These are phyloP conservation scores for Cydia pomonella DNA, from an alignment of 1,140 invertebrate genomes.

Conservation along the genomic window DNA sequence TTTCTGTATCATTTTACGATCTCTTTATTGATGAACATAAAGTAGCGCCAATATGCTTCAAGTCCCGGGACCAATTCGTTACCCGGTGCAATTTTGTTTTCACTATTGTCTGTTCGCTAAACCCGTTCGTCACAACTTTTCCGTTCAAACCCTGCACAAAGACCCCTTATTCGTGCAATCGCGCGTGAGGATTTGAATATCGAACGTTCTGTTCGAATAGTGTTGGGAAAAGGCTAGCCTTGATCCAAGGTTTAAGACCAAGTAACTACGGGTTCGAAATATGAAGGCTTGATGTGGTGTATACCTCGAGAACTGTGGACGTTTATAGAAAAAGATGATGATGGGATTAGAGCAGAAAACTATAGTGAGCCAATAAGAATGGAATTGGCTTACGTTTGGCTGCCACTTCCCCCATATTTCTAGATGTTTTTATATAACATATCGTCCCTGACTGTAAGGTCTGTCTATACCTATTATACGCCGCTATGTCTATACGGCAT, in stretches of 20 bases:
- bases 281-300: too few relatives aligned
- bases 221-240: background rate
- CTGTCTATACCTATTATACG: too few relatives aligned
- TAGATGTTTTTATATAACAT: too few relatives aligned
- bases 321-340: too few relatives aligned
- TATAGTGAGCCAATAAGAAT: too few relatives aligned
- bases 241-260: background rate
- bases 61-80: background rate
- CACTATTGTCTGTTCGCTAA: background rate
- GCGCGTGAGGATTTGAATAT: constrained; percentile 32
- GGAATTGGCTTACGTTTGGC: too few relatives aligned
- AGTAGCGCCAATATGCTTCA: background rate
- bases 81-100: background rate
- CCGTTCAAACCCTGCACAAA: background rate
- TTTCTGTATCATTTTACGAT: background rate
- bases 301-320: too few relatives aligned
- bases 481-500: too few relatives aligned
- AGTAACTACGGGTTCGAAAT: background rate
- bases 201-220: background rate
- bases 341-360: too few relatives aligned
- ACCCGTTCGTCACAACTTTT: constrained; percentile 18
- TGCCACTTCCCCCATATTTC: too few relatives aligned
- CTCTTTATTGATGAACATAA: background rate
- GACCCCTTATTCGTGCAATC: constrained; percentile 23
- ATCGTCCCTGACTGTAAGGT: too few relatives aligned